A percentile compares a stretch with the other conserved stretches of the same genome.
phyloP scores from a whole-genome alignment of 1,140 invertebrate genomes.

The Chironomus tepperi region DNA sequence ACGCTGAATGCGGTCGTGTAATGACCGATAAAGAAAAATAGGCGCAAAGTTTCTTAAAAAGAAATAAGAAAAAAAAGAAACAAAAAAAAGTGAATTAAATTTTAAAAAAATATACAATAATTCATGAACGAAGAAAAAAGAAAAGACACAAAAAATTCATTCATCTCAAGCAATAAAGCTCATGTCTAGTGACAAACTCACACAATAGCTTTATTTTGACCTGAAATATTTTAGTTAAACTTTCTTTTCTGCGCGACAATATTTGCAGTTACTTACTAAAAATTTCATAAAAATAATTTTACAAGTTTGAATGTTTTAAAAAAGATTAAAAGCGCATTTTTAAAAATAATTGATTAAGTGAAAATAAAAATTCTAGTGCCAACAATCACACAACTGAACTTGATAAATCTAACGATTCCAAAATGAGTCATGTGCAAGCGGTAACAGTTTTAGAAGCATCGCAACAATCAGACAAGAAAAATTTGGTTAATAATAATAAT shows the following conservation, averaged over 20 bases:
- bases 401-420: not conserved
- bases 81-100: not conserved
- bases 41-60: not conserved
- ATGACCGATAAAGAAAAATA: not conserved
- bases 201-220: too few species aligned
- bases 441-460: not conserved
- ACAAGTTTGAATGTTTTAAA: not conserved
- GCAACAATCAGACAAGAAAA: not conserved
- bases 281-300: not conserved
- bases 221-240: not conserved
- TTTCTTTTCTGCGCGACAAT: not conserved
- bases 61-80: not conserved
- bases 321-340: not conserved
- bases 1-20: constrained; percentile 2
- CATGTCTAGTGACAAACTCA: not conserved
- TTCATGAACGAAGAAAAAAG: not conserved
- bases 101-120: not conserved
- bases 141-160: not conserved
- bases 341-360: not conserved
- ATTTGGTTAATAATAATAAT: not conserved
- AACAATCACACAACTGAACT: not conserved
- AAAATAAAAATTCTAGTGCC: not conserved
- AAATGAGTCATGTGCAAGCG: constrained; percentile 17
- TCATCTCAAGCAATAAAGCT: not conserved
- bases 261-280: not conserved